A percentile compares a stretch with the other conserved stretches of the same genome.
These are phyloP conservation scores for Notolabrus celidotus DNA, from an alignment of 2,797 vertebrate species.

Conservation along the genomic window DNA sequence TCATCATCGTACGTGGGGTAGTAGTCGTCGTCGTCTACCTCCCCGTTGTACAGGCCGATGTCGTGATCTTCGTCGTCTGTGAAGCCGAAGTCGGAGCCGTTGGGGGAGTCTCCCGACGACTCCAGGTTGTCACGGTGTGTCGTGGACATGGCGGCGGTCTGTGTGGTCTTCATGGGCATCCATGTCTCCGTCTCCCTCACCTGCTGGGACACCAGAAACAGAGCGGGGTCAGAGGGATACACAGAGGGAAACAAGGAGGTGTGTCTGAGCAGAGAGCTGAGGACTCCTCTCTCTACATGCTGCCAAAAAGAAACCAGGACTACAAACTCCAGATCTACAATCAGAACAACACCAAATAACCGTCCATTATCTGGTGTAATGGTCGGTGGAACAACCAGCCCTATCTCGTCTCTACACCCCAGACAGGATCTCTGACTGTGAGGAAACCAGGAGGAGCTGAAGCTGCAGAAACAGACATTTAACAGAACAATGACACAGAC, in stretches of 20 bases:
- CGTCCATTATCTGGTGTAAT: too few relatives aligned
- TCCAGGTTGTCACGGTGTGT: conserved; percentile 56
- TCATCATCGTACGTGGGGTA: conserved; percentile 16
- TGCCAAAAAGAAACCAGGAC: background rate
- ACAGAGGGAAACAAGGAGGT: too few relatives aligned
- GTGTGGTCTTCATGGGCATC: conserved; percentile 84
- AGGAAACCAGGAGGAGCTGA: too few relatives aligned
- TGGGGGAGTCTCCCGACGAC: conserved; percentile 86
- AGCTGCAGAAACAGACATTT: too few relatives aligned
- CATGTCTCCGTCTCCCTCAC: conserved; percentile 96
- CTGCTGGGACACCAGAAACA: conserved; percentile 81
- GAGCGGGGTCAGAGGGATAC: conserved; percentile 39
- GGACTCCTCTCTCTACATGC: too few relatives aligned
- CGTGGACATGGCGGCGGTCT: conserved; percentile 45
- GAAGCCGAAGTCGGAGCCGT: conserved; percentile 72
- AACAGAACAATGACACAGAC: background rate
- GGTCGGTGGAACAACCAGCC: background rate
- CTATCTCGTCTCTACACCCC: background rate
- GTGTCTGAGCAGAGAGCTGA: too few relatives aligned
- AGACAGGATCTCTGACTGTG: too few relatives aligned
- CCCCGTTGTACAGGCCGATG: background rate
- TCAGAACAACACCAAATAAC: background rate
- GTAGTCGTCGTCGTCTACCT: background rate
- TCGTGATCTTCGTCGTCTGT: conserved; percentile 75
- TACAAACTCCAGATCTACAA: background rate